Percentiles rank a stretch among this genome's conserved stretches.
Evolutionary conservation across 2,888 invertebrate genomes (phyloP).

Genomic region (Drosophila kuntzei): DNA sequence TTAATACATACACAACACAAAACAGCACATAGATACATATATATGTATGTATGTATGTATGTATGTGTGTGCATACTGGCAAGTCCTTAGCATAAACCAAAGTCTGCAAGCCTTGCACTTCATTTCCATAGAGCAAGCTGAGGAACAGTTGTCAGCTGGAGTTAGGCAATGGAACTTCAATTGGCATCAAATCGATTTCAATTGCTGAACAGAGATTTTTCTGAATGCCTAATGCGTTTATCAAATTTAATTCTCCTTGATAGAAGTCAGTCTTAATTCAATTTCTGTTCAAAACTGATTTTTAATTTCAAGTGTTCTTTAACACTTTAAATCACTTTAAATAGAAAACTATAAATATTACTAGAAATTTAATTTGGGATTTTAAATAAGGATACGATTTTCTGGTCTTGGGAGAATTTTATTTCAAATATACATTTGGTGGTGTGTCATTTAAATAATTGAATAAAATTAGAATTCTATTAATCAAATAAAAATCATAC

Average conservation of each 20-base stretch:
- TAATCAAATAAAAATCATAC: no score
- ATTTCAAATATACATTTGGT: no score
- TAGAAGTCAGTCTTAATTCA: not conserved
- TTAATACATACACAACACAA: not conserved
- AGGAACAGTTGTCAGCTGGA: slow-evolving; percentile 43
- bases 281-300: not conserved
- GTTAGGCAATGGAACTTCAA: slow-evolving; percentile 20
- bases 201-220: slow-evolving; percentile 16
- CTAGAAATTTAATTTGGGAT: not conserved
- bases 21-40: slow-evolving; percentile 1
- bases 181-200: slow-evolving; percentile 54
- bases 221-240: slow-evolving; percentile 3
- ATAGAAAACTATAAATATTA: no score
- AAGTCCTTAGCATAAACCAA: slow-evolving; percentile 40
- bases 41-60: not conserved
- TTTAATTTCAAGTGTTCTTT: not conserved
- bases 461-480: no score
- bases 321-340: not conserved
- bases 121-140: slow-evolving; percentile 54
- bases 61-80: not conserved
- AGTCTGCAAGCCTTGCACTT: slow-evolving; percentile 56
- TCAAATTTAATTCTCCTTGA: not conserved
- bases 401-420: not conserved
- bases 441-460: no score
- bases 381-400: not conserved